Evolutionary conservation across 2,113 vertebrate species (phyloP).

Genomic region (Vulpes lagopus): DNA sequence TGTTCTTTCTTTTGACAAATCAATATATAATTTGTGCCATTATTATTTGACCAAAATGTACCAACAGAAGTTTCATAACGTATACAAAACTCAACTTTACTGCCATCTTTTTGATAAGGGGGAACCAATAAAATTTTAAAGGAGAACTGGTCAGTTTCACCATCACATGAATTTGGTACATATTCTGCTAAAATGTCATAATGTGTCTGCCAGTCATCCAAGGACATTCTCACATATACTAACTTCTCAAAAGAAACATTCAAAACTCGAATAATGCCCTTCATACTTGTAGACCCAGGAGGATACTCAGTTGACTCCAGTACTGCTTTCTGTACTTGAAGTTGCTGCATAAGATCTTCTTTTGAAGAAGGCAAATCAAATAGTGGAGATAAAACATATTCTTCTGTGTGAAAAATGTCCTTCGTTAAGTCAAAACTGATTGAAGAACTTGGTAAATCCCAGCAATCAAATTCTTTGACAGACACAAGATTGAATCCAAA

Average conservation of each 20-base stretch:
- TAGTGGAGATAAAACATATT: slow-evolving; percentile 90
- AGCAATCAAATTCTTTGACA: slow-evolving; percentile 95
- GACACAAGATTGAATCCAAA: slow-evolving; percentile 97
- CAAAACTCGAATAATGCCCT: slow-evolving; percentile 93
- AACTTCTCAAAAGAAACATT: slow-evolving; percentile 95
- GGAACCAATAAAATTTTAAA: slow-evolving; percentile 93
- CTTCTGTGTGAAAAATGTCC: slow-evolving; percentile 86
- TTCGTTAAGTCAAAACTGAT: slow-evolving; percentile 73
- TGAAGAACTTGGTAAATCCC: slow-evolving; percentile 84
- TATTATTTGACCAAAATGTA: slow-evolving; percentile 96
- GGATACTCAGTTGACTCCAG: slow-evolving; percentile 92
- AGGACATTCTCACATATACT: slow-evolving; percentile 91
- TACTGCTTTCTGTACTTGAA: slow-evolving; percentile 91
- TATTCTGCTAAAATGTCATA: slow-evolving; percentile 95
- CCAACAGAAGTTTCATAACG: slow-evolving; percentile 93
- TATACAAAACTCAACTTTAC: slow-evolving; percentile 95
- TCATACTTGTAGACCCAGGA: slow-evolving; percentile 91
- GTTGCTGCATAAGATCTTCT: slow-evolving; percentile 90
- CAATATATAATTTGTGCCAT: slow-evolving; percentile 93
- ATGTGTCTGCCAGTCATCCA: slow-evolving; percentile 93
- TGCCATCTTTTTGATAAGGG: slow-evolving; percentile 90
- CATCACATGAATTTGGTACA: slow-evolving; percentile 94
- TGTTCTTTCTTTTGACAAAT: slow-evolving; percentile 92
- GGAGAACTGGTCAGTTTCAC: slow-evolving; percentile 94
- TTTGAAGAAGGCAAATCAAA: slow-evolving; percentile 90